phyloP scores from a whole-genome alignment of 2,113 vertebrate species.

The Centrocercus urophasianus region DNA sequence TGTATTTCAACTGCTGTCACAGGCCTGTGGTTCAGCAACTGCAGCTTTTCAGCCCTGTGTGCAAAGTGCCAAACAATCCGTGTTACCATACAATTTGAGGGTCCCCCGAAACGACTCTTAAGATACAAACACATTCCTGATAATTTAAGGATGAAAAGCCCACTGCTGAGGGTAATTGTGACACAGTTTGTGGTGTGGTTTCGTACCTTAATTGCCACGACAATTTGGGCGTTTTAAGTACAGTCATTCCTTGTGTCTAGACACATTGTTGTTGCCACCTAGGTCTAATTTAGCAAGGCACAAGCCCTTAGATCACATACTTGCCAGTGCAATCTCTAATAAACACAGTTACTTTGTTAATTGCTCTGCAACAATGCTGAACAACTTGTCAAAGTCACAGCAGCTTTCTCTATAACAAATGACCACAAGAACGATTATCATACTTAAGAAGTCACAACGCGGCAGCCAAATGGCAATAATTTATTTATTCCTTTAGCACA shows the following conservation, averaged over 20 bases:
- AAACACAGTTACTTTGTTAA: neutral
- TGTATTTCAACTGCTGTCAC: conserved; percentile 97
- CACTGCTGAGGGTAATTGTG: neutral
- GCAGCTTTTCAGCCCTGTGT: conserved; percentile 94
- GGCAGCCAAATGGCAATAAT: neutral
- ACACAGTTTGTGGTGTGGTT: neutral
- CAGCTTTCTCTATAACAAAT: neutral
- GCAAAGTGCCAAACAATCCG: neutral
- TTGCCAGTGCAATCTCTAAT: neutral
- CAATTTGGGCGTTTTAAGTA: neutral
- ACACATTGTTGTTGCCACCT: neutral
- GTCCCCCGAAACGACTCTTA: neutral
- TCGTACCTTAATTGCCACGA: neutral
- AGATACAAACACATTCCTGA: conserved; percentile 10
- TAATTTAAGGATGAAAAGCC: neutral
- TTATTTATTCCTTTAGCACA: neutral
- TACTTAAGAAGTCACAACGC: neutral
- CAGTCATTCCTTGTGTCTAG: neutral
- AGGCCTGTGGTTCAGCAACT: conserved; percentile 94
- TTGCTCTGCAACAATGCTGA: neutral
- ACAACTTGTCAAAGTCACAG: neutral
- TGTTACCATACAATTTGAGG: neutral
- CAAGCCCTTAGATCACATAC: neutral
- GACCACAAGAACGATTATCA: neutral
- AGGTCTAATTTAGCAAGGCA: neutral